Evolutionary conservation across 2,797 vertebrate species (phyloP).

Genomic region (Betta splendens): DNA sequence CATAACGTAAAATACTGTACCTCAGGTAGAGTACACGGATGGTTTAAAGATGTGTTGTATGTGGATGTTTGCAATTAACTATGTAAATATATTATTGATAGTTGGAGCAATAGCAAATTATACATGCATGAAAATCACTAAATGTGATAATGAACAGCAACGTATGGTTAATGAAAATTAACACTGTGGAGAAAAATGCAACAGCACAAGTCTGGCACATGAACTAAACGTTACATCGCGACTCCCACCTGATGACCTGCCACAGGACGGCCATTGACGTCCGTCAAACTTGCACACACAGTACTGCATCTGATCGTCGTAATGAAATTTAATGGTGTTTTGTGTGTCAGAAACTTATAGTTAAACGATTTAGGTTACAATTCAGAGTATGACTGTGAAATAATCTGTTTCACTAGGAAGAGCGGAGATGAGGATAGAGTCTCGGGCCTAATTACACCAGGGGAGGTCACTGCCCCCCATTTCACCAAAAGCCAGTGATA

Average conservation of each 20-base stretch:
- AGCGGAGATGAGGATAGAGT: slow-evolving; percentile 48
- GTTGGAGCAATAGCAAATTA: slow-evolving; percentile 17
- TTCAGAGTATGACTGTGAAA: slow-evolving; percentile 24
- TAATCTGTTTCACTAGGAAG: slow-evolving; percentile 45
- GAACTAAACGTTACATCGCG: slow-evolving; percentile 30
- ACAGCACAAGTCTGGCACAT: slow-evolving; percentile 6
- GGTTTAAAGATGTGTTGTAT: neutral
- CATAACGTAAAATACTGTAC: neutral
- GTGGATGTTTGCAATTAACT: neutral
- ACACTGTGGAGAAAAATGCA: slow-evolving; percentile 18
- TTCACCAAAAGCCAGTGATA: slow-evolving; percentile 65
- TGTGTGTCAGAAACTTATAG: slow-evolving; percentile 54
- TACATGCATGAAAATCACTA: slow-evolving; percentile 17
- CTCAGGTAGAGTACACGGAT: neutral
- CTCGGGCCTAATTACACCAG: slow-evolving; percentile 67
- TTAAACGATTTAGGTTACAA: slow-evolving; percentile 44
- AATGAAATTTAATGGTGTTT: slow-evolving; percentile 54
- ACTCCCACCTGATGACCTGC: slow-evolving; percentile 20
- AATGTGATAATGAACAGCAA: slow-evolving; percentile 25
- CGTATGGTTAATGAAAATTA: slow-evolving; percentile 25
- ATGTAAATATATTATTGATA: slow-evolving; percentile 21
- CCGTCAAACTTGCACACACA: slow-evolving; percentile 32
- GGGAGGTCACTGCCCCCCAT: slow-evolving; percentile 72
- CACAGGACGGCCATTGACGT: slow-evolving; percentile 46
- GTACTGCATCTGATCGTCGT: slow-evolving; percentile 64